Percentiles rank a stretch among this genome's conserved stretches.
These are phyloP conservation scores for Brachyptera putata DNA, from an alignment of 2,888 invertebrate genomes.

Conservation along the genomic window DNA sequence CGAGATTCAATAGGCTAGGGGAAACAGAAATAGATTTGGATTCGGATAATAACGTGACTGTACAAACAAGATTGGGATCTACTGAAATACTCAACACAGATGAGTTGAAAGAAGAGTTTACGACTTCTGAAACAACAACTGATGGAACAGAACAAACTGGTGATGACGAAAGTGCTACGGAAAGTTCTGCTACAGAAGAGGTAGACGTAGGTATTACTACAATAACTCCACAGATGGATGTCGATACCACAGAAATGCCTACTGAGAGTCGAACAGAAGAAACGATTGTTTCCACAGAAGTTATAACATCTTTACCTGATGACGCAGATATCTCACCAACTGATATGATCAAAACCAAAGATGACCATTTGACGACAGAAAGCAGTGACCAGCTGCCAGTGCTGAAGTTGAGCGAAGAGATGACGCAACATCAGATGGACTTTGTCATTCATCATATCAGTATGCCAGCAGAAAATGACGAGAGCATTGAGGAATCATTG, in stretches of 20 bases:
- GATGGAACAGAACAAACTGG: neutral
- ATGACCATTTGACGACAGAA: neutral
- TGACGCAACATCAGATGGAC: constrained; percentile 24
- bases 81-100: neutral
- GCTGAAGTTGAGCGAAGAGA: constrained; percentile 17
- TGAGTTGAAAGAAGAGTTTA: neutral
- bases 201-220: too few relatives aligned
- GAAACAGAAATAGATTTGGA: too few relatives aligned
- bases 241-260: neutral
- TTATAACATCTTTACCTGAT: neutral
- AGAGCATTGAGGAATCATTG: neutral
- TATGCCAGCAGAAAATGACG: neutral
- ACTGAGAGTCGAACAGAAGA: neutral
- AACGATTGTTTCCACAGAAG: neutral
- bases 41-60: too few relatives aligned
- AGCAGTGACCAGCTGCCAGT: constrained; percentile 3
- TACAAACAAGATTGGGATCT: too few relatives aligned
- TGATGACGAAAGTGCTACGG: neutral
- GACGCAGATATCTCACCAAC: neutral
- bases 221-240: neutral
- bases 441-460: constrained; percentile 8
- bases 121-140: neutral
- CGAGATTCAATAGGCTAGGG: too few relatives aligned
- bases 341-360: too few relatives aligned
- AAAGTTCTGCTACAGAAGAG: neutral